phyloP scores from a whole-genome alignment of 2,797 vertebrate species.

The Sebastiscus tertius region DNA sequence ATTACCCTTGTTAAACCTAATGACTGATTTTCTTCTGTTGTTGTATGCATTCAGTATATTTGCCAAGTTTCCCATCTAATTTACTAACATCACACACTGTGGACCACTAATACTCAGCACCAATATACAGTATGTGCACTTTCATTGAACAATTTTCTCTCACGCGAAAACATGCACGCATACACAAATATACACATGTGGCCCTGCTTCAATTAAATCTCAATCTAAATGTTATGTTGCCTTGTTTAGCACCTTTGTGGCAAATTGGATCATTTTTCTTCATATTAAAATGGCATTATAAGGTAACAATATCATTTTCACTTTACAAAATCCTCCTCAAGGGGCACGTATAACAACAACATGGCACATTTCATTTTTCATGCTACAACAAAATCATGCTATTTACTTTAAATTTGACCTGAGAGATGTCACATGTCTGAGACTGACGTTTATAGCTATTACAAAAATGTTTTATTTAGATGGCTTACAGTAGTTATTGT shows the following conservation, averaged over 20 bases:
- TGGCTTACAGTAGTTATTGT: background rate
- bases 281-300: slow-evolving; percentile 33
- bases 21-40: background rate
- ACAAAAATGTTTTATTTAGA: background rate
- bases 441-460: background rate
- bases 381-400: background rate
- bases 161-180: background rate
- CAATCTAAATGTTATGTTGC: background rate
- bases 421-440: background rate
- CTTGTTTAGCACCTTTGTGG: background rate
- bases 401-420: slow-evolving; percentile 14
- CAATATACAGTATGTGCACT: background rate
- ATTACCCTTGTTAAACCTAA: background rate
- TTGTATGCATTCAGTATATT: background rate
- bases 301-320: slow-evolving; percentile 21
- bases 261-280: slow-evolving; percentile 22
- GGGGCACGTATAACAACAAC: slow-evolving; percentile 7
- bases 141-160: background rate
- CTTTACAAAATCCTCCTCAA: background rate
- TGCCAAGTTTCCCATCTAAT: background rate
- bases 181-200: background rate
- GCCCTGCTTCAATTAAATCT: background rate
- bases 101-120: background rate
- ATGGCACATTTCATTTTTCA: background rate
- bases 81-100: background rate